These are phyloP conservation scores for Leptopilina clavipes DNA, from an alignment of 1,140 invertebrate species.

Conservation along the genomic window DNA sequence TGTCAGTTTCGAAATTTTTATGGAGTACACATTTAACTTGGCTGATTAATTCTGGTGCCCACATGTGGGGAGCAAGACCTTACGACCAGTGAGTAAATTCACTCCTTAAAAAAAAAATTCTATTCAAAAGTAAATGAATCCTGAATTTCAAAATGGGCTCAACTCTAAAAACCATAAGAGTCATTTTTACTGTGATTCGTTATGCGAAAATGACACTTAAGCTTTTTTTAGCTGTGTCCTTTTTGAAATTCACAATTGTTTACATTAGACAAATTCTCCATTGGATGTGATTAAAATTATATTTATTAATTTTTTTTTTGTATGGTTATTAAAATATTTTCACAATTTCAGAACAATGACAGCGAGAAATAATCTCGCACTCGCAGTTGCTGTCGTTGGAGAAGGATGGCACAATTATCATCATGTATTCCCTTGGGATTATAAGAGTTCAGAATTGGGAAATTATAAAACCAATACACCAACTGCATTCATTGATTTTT, in stretches of 20 bases:
- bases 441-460: slow-evolving; percentile 85
- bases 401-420: slow-evolving; percentile 94
- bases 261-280: too few relatives aligned
- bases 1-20: slow-evolving; percentile 82
- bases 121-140: too few relatives aligned
- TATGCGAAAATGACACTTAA: too few relatives aligned
- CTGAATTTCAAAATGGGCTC: too few relatives aligned
- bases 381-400: slow-evolving; percentile 70
- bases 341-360: slow-evolving; percentile 70
- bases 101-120: slow-evolving; percentile 51
- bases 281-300: too few relatives aligned
- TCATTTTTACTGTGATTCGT: too few relatives aligned
- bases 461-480: slow-evolving; percentile 85
- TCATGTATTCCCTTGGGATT: slow-evolving; percentile 93
- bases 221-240: too few relatives aligned
- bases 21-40: slow-evolving; percentile 86
- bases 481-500: slow-evolving; percentile 88
- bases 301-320: too few relatives aligned
- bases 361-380: slow-evolving; percentile 75
- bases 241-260: too few relatives aligned
- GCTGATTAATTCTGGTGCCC: slow-evolving; percentile 91
- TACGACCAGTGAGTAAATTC: slow-evolving; percentile 75
- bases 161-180: too few relatives aligned
- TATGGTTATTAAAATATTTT: too few relatives aligned
- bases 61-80: slow-evolving; percentile 82